Base-by-base conservation (phyloP, 53 echinoderm and acorn worm genomes). In the Astropecten irregularis region DNA sequence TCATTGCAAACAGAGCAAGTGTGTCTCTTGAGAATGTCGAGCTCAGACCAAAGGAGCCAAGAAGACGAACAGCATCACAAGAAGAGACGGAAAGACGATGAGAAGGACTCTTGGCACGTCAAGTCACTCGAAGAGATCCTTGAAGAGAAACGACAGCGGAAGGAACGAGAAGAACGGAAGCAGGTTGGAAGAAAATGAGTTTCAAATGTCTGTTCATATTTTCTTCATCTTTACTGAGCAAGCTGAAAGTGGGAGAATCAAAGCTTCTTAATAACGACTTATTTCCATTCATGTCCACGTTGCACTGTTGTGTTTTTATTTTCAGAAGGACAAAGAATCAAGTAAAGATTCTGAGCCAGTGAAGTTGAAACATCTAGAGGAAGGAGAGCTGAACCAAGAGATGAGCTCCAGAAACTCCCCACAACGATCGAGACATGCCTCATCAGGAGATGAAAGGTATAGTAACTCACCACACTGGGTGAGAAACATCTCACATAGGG, bases 101-200 rank as follows among this genome's bases (percentile, higher is more conserved):
- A 93, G 58, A 90, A 93, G 73, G 92, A 86, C 8, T 59, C 81
- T 27, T 97, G 99, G 99, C 87, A 84, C 34, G 99, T 97, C 63
- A 97, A 97, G 83, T 94, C 94, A 55, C 83, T 97, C 23, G 99
- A 97, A 23, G 99, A 97, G 71, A 97, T 97, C 57, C 76, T 85
- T 67, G 94, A 94, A 73, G 99, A 97, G 61, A 91, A 94, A 52
- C 92, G 92, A 21, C 90, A 81, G 57, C 84, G 91, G 28, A 93
- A 93, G 52, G 85, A 90, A 46, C 84, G 38, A 61, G 79, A 79
- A 33, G 79, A 79, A 46, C 39, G 48, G 71, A 90, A 58, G 58
- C 55, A 60, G 44, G 68, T 66, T 6, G 18, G 32, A n/a, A 72
- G 27, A 51, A 40, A 65, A 77, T 63, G 36, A 57, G 26, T 16